Base-by-base conservation (phyloP, 2,888 invertebrate species). In the Synanthedon andrenaeformis region DNA sequence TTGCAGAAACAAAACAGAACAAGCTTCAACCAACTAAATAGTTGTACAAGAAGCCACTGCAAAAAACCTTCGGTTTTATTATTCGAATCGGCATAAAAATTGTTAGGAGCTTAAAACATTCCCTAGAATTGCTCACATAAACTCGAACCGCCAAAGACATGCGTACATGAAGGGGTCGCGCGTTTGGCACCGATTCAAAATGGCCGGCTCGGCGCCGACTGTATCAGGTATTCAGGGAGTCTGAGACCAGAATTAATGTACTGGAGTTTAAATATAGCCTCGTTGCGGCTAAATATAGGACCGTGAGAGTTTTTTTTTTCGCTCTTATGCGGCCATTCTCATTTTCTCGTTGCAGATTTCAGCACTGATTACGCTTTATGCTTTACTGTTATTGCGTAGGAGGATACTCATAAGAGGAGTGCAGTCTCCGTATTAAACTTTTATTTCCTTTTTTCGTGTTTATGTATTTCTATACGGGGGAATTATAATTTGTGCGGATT, bases 181-280 rank as follows among this genome's bases (percentile, higher is more conserved):
- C 57, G 56, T 59, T 68, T 74, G 74, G 74, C 74, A 72, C 53
- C 52, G 58, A 51, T 59, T 67, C 69, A 70, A 65, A 64, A 66
- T 60, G 53, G 59, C 17, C 56, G 52, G 35, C n/a, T 17, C 53
- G 57, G 66, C 66, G 65, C 67, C 67, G 55, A 50, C 56, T 51
- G 52, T 56, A 58, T 58, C 61, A 64, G 62, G 63, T 65, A 62
- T 59, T 62, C 56, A 53, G 56, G 53, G 48, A 53, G 59, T 56
- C 45, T 58, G 54, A 57, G 59, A 53, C 54, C 54, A 53, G 53
- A 59, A 59, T 59, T 59, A 57, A 60, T 61, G 57, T 57, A 53
- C 58, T 55, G 55, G 52, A 54, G 59, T 57, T 57, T 56, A 57
- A 58, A 60, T 58, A 57, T 57, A 59, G 56, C 52, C 48, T 17